Evolutionary conservation across 2,113 vertebrate genomes (phyloP), one percentile per base, ranked within the genome.

Genomic region (Arizona elegans): DNA sequence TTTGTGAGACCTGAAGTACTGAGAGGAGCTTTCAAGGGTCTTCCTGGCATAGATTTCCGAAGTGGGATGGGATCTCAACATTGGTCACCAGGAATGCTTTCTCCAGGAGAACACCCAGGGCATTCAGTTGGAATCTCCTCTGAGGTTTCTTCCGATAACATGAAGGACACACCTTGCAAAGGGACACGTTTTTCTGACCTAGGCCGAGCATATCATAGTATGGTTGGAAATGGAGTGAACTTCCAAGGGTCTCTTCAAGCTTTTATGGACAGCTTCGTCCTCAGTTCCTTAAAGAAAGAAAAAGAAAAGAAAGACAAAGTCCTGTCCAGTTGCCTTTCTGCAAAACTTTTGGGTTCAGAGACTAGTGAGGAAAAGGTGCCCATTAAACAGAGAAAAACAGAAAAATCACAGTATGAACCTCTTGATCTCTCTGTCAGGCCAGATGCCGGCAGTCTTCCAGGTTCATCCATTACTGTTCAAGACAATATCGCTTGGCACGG

Each of bases 231-330:
- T 0, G 99, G 99, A 9, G 98, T 99, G 93, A 99, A 98, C 95
- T 99, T 99, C 92, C 99, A 99, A 97, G 99, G 99, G 91, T 99
- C 99, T 95, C 97, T 99, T 93, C 99, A 99, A 93, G 99, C 99
- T 26, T 99, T 99, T 97, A 99, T 99, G 99, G 99, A 99, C 98
- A 99, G 95, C 96, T 99, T 99, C 93, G 99, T 99, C 94, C 97
- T 99, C 87, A 98, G 97, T 97, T 99, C 99, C 94, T 97, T 99
- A 97, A 99, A 99, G 97, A 99, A 99, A 95, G 99, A 99, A 90
- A 98, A 98, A 94, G 99, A 99, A 96, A 93, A 96, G 87, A 98
- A 98, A 86, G 99, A 99, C 92, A 98, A 98, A 95, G 96, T 87
- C 62, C 96, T 97, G 92, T 97, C 96, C 24, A 98, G 99, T 43